A percentile compares a stretch with the other conserved stretches of the same genome.
These are phyloP conservation scores for Halcyon chelicuti DNA, from an alignment of 2,797 vertebrate genomes.

Conservation along the genomic window DNA sequence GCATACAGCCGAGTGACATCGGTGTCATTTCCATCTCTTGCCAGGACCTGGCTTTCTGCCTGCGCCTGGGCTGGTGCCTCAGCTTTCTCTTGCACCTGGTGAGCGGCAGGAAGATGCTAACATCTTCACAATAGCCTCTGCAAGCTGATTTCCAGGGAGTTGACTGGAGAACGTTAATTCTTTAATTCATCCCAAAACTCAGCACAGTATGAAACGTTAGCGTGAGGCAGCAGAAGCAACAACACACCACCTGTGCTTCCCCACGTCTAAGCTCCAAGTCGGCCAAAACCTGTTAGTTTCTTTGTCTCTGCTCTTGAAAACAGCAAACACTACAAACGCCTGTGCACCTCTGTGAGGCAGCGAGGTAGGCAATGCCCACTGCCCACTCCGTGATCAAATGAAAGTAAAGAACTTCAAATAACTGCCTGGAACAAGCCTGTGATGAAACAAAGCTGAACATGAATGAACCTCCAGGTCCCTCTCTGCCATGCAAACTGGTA, in stretches of 20 bases:
- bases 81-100: neutral
- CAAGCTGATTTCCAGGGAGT: neutral
- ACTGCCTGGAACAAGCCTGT: neutral
- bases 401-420: neutral
- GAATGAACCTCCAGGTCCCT: neutral
- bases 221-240: neutral
- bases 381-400: neutral
- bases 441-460: neutral
- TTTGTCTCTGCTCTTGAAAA: neutral
- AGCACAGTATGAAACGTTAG: neutral
- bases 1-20: neutral
- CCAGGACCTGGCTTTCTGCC: neutral
- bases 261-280: neutral
- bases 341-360: neutral
- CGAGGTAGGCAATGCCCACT: neutral
- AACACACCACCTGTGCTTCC: neutral
- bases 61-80: neutral
- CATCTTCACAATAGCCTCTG: neutral
- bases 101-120: neutral
- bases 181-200: neutral
- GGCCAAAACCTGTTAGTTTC: neutral
- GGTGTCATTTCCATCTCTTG: neutral
- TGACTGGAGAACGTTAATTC: neutral
- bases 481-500: neutral
- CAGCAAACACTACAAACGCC: neutral